Base-by-base conservation (phyloP, 2,797 vertebrate species). In the Micrastur ruficollis region DNA sequence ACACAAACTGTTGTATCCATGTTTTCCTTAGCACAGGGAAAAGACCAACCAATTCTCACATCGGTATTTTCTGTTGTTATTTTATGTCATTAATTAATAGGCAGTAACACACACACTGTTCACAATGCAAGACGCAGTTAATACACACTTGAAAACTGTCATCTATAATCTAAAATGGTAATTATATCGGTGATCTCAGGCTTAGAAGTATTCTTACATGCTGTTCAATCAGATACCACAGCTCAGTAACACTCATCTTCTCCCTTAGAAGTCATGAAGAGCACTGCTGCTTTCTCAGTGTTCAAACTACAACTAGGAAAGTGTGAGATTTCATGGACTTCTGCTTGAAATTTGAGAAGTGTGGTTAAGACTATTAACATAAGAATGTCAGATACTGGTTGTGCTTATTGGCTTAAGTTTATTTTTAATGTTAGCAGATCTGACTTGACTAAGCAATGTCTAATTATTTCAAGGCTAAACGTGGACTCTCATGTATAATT, bases 241-340 rank as follows among this genome's bases (percentile, higher is more conserved):
- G 16, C 6, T 49, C 27, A 40, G 16, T 58, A 86, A 50, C 17
- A 13, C 14, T 40, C 3, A 8, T 36, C 22, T 40, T 65, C 46
- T 82, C 14, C 32, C 38, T 76, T 9, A 47, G 34, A 66, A 73
- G 14, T 26, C 55, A 44, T 2, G 14, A 81, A 58, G 15, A 44
- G 3, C 36, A 59, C 0, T 0, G 13, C 38, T 66, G 44, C 52
- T 47, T 85, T 74, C 52, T 46, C 0, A 0, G 71, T 29, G 46
- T 12, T 91, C 46, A 67, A 40, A 75, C 17, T 67, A 52, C 53
- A 91, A 38, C 7, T 58, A 20, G 0, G 0, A 1, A 53, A 56
- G 19, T 11, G 9, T 29, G 55, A 74, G 40, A 63, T 44, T 63
- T 87, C 26, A 38, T 6, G 31, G 23, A 66, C 6, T 75, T 49